These are phyloP conservation scores for Lerema accius DNA, from an alignment of 1,140 invertebrate species.

Conservation along the genomic window DNA sequence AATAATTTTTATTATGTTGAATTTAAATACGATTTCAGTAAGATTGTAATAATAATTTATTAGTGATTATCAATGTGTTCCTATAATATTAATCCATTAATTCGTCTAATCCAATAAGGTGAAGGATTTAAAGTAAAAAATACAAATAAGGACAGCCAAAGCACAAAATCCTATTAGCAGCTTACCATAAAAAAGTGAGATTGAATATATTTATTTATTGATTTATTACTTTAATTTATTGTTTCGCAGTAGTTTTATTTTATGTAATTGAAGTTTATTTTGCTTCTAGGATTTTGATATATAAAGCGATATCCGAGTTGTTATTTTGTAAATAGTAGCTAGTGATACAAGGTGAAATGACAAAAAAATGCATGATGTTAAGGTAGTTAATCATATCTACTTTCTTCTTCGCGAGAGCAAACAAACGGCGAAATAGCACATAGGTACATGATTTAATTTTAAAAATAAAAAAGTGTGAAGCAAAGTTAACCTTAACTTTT, in stretches of 20 bases:
- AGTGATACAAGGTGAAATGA: constrained; percentile 25
- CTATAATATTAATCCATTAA: constrained; percentile 31
- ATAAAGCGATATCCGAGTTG: neutral
- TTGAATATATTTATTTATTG: constrained; percentile 14
- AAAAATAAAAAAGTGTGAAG: too few species aligned
- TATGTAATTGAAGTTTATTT: constrained; percentile 8
- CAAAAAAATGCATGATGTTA: constrained; percentile 31
- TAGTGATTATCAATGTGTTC: neutral
- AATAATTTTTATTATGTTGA: too few species aligned
- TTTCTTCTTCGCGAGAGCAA: neutral
- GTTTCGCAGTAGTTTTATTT: constrained; percentile 6
- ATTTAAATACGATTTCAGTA: too few species aligned
- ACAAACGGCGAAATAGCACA: neutral
- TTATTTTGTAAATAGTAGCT: constrained; percentile 37
- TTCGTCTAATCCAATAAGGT: constrained; percentile 36
- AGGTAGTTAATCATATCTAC: constrained; percentile 19
- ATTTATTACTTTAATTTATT: constrained; percentile 20
- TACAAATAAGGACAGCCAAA: constrained; percentile 36
- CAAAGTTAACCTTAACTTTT: too few species aligned
- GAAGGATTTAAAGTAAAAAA: constrained; percentile 38
- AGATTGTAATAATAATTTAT: too few species aligned
- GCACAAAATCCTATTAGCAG: constrained; percentile 44
- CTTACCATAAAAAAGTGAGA: constrained; percentile 24
- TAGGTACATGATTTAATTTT: too few species aligned
- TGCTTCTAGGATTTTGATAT: constrained; percentile 37